Base-by-base conservation (phyloP, 2,888 invertebrate genomes). In the Ctena decussata region DNA sequence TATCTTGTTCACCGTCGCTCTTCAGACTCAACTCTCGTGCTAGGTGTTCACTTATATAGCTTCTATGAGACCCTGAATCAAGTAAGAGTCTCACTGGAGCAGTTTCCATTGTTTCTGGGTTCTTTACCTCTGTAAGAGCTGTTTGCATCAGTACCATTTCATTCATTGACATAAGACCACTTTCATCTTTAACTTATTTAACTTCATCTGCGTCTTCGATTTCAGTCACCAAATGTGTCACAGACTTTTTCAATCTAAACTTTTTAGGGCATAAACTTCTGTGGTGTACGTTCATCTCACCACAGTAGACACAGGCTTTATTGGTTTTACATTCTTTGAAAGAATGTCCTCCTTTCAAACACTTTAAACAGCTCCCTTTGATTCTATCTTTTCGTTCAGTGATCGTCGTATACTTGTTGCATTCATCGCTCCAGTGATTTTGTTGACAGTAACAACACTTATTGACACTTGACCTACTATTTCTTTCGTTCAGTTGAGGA, bases 111-210 rank as follows among this genome's bases (percentile, higher is more conserved):
- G 12, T 71, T 1, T 37, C 71, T 30, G 24, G 30, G 8, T 41
- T 39, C 15, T 30, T 30, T 27, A 69, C 46, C 39, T 69, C 69
- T 39, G 69, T 69, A 27, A 24, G 18, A 1, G 69, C 65, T 44
- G 77, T 77, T 41, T 77, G n/a, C 77, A 77, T 77, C n/a, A 77
- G 21, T 6, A 77, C 77, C 27, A 21, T 41, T 77, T 77, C 77
- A 32, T 41, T 35, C 2, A 5, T 15, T n/a, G 77, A 46, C n/a
- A 70, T n/a, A 5, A 79, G 70, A 27, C 32, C 73, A 30, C 24
- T 37, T 77, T 77, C 57, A 11, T 24, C 44, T 11, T 39, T 35
- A 60, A 18, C 49, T 73, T 15, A 41, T 57, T 49, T 49, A 11
- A 46, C 18, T 60, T n/a, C 39, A 6, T 39, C 44, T 1, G 21